phyloP scores from a whole-genome alignment of 2,888 invertebrate genomes.

The Agonopterix subpropinquella region DNA sequence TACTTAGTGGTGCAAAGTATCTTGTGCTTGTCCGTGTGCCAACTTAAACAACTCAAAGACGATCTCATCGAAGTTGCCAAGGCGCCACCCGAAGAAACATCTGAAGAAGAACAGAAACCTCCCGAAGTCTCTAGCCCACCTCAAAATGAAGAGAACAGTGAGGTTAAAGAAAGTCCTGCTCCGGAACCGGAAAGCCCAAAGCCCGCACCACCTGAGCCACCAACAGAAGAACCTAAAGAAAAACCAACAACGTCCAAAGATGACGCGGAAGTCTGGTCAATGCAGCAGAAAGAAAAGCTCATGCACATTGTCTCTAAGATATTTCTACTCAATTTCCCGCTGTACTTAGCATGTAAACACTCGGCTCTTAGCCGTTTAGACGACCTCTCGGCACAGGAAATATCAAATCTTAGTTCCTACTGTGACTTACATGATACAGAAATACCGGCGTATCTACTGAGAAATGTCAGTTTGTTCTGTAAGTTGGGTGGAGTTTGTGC shows the following conservation, averaged over 20 bases:
- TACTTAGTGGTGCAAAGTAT: constrained; percentile 92
- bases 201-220: constrained; percentile 30
- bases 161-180: constrained; percentile 19
- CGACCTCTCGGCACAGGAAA: constrained; percentile 90
- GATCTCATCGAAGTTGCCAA: constrained; percentile 65
- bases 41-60: constrained; percentile 83
- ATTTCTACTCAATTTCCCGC: constrained; percentile 92
- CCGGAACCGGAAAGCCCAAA: constrained; percentile 29
- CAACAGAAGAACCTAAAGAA: constrained; percentile 24
- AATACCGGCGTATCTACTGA: constrained; percentile 90
- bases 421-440: constrained; percentile 96
- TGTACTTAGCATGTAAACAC: constrained; percentile 91
- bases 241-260: constrained; percentile 32
- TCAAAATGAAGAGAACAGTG: constrained; percentile 32
- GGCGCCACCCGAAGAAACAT: constrained; percentile 36
- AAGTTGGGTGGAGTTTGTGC: constrained; percentile 92
- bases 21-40: constrained; percentile 87
- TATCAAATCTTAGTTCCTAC: constrained; percentile 84
- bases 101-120: constrained; percentile 32
- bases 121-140: constrained; percentile 24
- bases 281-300: constrained; percentile 91
- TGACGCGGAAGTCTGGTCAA: constrained; percentile 78
- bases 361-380: constrained; percentile 87
- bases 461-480: constrained; percentile 96
- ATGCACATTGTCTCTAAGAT: constrained; percentile 90